Evolutionary conservation across 1,140 invertebrate species (phyloP), one percentile per base, ranked within the genome.

Genomic region (Orussus abietinus): DNA sequence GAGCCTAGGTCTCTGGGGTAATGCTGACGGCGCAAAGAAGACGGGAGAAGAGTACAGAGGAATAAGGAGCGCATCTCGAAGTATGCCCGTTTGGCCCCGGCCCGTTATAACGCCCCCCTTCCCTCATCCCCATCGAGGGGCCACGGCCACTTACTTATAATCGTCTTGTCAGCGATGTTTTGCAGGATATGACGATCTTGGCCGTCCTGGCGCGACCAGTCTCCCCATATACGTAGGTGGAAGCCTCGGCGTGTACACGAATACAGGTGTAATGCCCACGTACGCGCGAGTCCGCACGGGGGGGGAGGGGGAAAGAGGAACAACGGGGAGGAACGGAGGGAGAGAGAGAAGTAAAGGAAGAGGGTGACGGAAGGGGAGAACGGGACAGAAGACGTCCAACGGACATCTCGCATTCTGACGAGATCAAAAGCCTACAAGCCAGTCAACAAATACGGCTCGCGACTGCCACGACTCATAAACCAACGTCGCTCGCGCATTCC

Each of bases 121-220:
- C 26, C 31, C 20, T 33, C 26, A 41, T 20, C 20, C 21, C 29
- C 29, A 6, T 10, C 35, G 30, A 18, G 10, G 34, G 18, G 12
- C 13, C 20, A 40, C 35, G 30, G 26, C 15, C 29, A 21, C 28
- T 38, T 47, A 39, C 45, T 58, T 51, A 56, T 54, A 54, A 59
- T 56, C 53, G 45, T 51, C 56, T 51, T 49, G 51, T 59, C 56
- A 56, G 39, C 42, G 42, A 49, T 51, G 59, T 53, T 59, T 48
- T 49, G 47, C 42, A 32, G 42, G 42, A 57, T 46, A 55, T 49
- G 49, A 54, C 50, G 42, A 34, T 34, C 31, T 19, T 38, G 17
- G 38, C 26, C 41, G 41, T 32, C 41, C 41, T 43, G 41, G 29
- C 36, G 10, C 22, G 21, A 32, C 39, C 41, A 43, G 41, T 43